Evolutionary conservation across 2,797 vertebrate genomes (phyloP).

Genomic region (Naso thynnoides): DNA sequence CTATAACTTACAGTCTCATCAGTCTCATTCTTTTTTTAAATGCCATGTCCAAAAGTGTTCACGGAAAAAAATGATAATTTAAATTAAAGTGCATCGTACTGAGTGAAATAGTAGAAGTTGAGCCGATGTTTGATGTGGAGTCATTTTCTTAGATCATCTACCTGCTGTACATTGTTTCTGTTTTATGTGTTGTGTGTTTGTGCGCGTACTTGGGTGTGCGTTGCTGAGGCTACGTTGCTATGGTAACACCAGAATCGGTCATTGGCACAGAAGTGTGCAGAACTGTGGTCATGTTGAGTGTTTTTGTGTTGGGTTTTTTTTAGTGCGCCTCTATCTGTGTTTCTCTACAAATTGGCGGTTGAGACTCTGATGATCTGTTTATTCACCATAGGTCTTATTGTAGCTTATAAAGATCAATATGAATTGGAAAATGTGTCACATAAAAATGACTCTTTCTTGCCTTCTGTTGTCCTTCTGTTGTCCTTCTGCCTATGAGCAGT

Average conservation of each 20-base stretch:
- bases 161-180: conserved; percentile 38
- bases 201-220: conserved; percentile 48
- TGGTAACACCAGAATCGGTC: conserved; percentile 85
- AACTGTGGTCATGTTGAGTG: conserved; percentile 42
- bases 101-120: conserved; percentile 35
- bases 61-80: conserved; percentile 41
- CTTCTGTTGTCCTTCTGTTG: conserved; percentile 28
- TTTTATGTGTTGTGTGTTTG: conserved; percentile 58
- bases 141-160: conserved; percentile 48
- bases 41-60: conserved; percentile 31
- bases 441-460: conserved; percentile 1
- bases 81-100: conserved; percentile 30
- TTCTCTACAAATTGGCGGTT: conserved; percentile 82
- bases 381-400: conserved; percentile 24
- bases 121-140: conserved; percentile 39
- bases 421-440: conserved; percentile 25
- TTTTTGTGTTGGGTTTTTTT: conserved; percentile 73
- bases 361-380: conserved; percentile 26
- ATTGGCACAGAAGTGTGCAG: conserved; percentile 83
- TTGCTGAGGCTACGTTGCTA: conserved; percentile 84
- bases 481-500: no score
- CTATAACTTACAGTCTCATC: conserved; percentile 31
- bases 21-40: conserved; percentile 44
- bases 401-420: conserved; percentile 46
- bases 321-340: conserved; percentile 80